These are phyloP conservation scores for Coreius guichenoti DNA, from an alignment of 2,797 vertebrate genomes.

Conservation along the genomic window DNA sequence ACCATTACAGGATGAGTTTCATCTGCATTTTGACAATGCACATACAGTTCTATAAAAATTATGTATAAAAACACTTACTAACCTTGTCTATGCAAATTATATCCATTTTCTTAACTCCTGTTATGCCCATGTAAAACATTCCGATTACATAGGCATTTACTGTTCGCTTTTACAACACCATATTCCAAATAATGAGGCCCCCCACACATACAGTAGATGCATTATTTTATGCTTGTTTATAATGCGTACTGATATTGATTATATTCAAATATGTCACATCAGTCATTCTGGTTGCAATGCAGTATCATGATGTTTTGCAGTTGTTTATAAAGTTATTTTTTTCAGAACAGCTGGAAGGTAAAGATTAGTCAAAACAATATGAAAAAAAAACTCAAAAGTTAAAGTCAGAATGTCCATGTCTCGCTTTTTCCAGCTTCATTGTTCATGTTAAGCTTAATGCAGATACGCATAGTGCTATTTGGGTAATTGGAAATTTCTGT, in stretches of 20 bases:
- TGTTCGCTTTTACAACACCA: not conserved
- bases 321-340: not conserved
- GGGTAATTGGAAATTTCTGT: not conserved
- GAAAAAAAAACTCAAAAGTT: not conserved
- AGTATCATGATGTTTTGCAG: not conserved
- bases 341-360: not conserved
- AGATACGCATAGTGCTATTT: not conserved
- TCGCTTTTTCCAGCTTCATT: not conserved
- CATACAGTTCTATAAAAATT: not conserved
- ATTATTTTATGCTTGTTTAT: conserved; percentile 9
- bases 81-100: conserved; percentile 1
- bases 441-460: not conserved
- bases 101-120: not conserved
- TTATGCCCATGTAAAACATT: conserved; percentile 3
- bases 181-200: not conserved
- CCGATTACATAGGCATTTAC: not conserved
- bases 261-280: not conserved
- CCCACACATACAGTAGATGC: not conserved
- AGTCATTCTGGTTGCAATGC: not conserved
- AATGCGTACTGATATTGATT: not conserved
- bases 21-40: not conserved
- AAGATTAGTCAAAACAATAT: not conserved
- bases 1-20: not conserved
- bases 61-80: not conserved
- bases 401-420: not conserved